phyloP scores from a whole-genome alignment of 2,113 vertebrate species.

The Puffinus mauretanicus region DNA sequence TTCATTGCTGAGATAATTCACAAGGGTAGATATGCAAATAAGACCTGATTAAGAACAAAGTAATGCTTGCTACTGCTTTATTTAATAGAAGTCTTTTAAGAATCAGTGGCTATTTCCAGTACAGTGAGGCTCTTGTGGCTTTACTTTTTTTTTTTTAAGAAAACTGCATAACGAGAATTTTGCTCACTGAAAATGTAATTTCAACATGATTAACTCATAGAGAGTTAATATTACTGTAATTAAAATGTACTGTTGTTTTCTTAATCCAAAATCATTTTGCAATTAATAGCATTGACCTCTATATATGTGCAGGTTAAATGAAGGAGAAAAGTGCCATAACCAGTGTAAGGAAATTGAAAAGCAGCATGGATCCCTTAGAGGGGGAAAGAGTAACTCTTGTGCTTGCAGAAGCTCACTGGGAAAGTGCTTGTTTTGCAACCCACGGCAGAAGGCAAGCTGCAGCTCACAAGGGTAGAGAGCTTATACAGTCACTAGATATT shows the following conservation, averaged over 20 bases:
- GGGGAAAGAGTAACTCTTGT: neutral
- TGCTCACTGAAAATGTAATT: neutral
- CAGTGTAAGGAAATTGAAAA: neutral
- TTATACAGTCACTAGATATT: neutral
- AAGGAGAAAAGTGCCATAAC: neutral
- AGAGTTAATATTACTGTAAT: neutral
- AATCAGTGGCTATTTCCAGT: neutral
- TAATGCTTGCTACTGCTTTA: neutral
- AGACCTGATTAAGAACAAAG: neutral
- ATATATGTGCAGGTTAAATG: neutral
- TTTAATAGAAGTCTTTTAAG: neutral
- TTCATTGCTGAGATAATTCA: neutral
- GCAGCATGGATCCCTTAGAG: neutral
- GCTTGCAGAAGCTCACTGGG: neutral
- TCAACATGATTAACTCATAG: neutral
- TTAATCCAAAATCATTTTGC: neutral
- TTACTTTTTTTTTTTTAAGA: neutral
- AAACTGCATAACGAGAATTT: neutral
- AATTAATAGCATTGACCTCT: neutral
- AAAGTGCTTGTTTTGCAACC: neutral
- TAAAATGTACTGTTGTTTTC: neutral
- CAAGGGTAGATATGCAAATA: neutral
- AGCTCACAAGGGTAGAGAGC: neutral
- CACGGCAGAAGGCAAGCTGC: neutral
- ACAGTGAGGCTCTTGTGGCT: neutral